Base-by-base conservation (phyloP, 2,888 invertebrate species). In the Lapara coniferarum region DNA sequence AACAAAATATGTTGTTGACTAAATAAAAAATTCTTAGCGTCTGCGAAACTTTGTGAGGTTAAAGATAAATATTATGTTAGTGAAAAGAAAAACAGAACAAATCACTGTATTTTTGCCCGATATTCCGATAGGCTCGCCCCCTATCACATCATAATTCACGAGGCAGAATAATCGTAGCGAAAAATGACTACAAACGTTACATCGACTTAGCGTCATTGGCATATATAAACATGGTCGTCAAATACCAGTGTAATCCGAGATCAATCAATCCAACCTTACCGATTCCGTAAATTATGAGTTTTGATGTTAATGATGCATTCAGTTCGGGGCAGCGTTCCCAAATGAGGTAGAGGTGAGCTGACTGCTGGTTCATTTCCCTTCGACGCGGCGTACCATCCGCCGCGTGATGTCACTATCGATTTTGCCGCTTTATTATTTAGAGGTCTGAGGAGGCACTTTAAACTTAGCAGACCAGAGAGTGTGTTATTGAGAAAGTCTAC, bases 331-430 rank as follows among this genome's bases (percentile, higher is more conserved):
- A 46, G 13, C 49, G 19, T 63, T 30, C 19, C 13, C 13, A 49
- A 46, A 49, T 25, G 46, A 59, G 46, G 49, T 63, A 49, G 19
- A 63, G 49, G 63, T 63, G 12, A 49, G 63, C 13, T 46, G 63
- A 57, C 19, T 49, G 49, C 63, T 49, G 63, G 57, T 12, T 63
- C 46, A 63, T 63, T 63, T 63, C 63, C 63, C 63, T 57, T 16
- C 63, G 16, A 63, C 63, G 49, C 13, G 10, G 10, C 19, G 13
- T 19, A 59, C 46, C 59, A 16, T 46, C 46, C 46, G 49, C 19
- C 19, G 63, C 7, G 37, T 37, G 46, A 46, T 46, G 63, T 46
- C 63, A 19, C 13, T 63, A 46, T 63, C 46, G 59, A 63, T 63
- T 63, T 19, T 19, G 63, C 63, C 49, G 49, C 13, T 46, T 19